Conservation (phyloP, 2,888 invertebrate species). For the Athalia rosae region DNA sequence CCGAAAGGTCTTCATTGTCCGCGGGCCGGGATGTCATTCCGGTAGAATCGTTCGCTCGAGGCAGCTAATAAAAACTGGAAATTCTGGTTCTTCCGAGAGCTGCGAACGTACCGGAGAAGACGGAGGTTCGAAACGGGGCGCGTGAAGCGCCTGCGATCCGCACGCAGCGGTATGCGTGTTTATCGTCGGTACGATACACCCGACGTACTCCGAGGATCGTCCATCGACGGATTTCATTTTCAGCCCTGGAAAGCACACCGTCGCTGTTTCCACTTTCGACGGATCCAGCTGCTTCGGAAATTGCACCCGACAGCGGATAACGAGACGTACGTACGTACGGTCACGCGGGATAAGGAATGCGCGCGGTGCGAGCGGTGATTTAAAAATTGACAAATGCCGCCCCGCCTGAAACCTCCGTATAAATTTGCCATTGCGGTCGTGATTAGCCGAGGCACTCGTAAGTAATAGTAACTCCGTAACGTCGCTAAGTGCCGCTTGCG, state of each 20-base stretch:
- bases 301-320: not conserved
- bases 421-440: constrained; percentile 66
- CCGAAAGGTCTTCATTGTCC: constrained; percentile 45
- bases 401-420: constrained; percentile 49
- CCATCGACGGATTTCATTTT: no score
- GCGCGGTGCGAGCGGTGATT: not conserved
- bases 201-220: not conserved
- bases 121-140: constrained; percentile 21
- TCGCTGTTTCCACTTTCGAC: no score
- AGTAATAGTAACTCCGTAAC: constrained; percentile 35
- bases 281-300: no score
- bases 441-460: constrained; percentile 60
- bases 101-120: not conserved
- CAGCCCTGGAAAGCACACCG: no score
- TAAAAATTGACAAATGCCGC: constrained; percentile 34
- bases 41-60: constrained; percentile 23
- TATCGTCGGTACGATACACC: constrained; percentile 1
- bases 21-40: constrained; percentile 34
- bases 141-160: constrained; percentile 17
- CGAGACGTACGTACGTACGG: no score
- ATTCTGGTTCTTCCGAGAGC: constrained; percentile 32
- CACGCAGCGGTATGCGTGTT: not conserved
- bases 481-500: constrained; percentile 15
- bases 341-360: no score
- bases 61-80: constrained; percentile 41